Conservation (phyloP, 2,888 invertebrate genomes). For the Cyclophora punctaria region DNA sequence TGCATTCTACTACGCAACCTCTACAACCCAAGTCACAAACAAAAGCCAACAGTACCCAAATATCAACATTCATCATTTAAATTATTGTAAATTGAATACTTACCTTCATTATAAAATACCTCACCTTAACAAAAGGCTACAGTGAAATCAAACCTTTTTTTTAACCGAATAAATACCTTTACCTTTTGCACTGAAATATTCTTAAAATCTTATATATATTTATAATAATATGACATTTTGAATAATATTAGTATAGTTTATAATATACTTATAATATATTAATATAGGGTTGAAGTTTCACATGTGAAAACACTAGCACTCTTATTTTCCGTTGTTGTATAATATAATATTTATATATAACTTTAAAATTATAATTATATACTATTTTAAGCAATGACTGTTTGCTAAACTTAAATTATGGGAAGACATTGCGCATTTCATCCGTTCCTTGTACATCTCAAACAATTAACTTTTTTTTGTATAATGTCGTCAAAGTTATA, state of each 20-base stretch:
- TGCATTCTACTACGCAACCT: slow-evolving; percentile 26
- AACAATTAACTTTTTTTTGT: slow-evolving; percentile 50
- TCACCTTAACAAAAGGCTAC: slow-evolving; percentile 63
- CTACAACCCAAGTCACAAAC: slow-evolving; percentile 54
- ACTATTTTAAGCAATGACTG: slow-evolving; percentile 71
- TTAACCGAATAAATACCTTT: slow-evolving; percentile 56
- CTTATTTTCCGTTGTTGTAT: slow-evolving; percentile 64
- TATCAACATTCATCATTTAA: slow-evolving; percentile 26
- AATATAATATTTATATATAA: slow-evolving; percentile 57
- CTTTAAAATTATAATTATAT: slow-evolving; percentile 56
- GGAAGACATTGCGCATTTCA: slow-evolving; percentile 76
- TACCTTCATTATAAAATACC: slow-evolving; percentile 50
- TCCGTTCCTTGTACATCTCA: slow-evolving; percentile 70
- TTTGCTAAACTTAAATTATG: slow-evolving; percentile 68
- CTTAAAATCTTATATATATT: slow-evolving; percentile 45
- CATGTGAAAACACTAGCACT: slow-evolving; percentile 76
- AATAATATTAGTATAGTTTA: slow-evolving; percentile 69
- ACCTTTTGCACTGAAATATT: slow-evolving; percentile 65
- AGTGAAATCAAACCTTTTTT: slow-evolving; percentile 44
- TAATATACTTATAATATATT: slow-evolving; percentile 63
- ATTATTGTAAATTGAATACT: slow-evolving; percentile 39
- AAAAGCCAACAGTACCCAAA: slow-evolving; percentile 40
- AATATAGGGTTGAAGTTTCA: slow-evolving; percentile 68
- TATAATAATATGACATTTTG: slow-evolving; percentile 49
- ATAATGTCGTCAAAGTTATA: background rate